phyloP scores from a whole-genome alignment of 2,797 vertebrate species.

The Takifugu rubripes region DNA sequence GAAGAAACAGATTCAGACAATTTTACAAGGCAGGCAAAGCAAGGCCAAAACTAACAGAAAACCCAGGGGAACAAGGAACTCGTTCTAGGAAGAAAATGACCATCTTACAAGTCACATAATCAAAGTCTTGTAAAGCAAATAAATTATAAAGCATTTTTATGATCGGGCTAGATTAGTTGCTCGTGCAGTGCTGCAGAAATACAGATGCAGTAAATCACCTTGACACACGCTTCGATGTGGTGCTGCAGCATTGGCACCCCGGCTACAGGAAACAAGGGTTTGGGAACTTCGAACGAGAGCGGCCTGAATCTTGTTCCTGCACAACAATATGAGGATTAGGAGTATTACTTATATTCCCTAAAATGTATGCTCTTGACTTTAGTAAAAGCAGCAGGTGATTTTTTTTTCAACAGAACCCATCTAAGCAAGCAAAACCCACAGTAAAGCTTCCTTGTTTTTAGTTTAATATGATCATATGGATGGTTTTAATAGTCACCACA shows the following conservation, averaged over 20 bases:
- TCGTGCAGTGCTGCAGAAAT: neutral
- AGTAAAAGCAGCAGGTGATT: too few species aligned
- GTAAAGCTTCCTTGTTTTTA: too few species aligned
- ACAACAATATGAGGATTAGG: neutral
- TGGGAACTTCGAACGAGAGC: conserved; percentile 95
- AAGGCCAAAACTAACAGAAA: neutral
- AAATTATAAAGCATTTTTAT: neutral
- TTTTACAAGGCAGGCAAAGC: neutral
- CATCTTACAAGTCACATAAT: too few species aligned
- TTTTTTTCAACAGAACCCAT: too few species aligned
- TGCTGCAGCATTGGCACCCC: conserved; percentile 97
- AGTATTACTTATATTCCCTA: neutral
- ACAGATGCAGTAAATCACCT: conserved; percentile 69
- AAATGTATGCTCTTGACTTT: too few species aligned
- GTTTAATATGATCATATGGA: too few species aligned
- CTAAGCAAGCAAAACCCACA: too few species aligned
- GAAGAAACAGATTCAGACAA: too few species aligned
- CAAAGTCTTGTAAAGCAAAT: neutral
- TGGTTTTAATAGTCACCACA: neutral
- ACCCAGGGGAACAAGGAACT: neutral
- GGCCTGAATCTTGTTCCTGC: conserved; percentile 93
- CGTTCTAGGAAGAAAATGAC: too few species aligned
- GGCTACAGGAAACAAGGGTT: conserved; percentile 94
- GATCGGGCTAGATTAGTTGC: neutral
- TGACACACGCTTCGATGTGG: conserved; percentile 93